phyloP scores from a whole-genome alignment of 2,888 invertebrate genomes.

The Callimorpha dominula region DNA sequence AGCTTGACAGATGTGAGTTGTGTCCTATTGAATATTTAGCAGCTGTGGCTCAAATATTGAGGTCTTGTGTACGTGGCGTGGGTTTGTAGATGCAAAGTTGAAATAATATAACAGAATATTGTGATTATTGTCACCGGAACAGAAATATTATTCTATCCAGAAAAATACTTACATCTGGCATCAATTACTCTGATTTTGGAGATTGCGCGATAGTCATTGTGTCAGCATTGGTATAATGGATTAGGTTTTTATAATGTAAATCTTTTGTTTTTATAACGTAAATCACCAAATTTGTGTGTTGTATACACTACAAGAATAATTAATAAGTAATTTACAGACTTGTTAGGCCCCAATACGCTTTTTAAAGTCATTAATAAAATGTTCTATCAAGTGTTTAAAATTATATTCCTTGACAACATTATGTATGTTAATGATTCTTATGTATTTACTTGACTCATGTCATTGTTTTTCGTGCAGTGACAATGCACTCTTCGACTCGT shows the following conservation, averaged over 20 bases:
- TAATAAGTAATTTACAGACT: not conserved
- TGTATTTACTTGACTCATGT: not conserved
- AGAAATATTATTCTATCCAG: not conserved
- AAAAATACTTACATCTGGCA: not conserved
- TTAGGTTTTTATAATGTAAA: no score
- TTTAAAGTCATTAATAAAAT: no score
- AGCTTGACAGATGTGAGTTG: conserved; percentile 58
- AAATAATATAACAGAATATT: conserved; percentile 1
- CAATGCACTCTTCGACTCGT: conserved; percentile 1
- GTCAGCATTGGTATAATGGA: no score
- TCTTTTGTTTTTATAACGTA: no score
- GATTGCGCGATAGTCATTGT: no score
- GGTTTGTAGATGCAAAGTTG: not conserved
- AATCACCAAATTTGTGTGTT: no score
- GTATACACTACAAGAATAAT: no score
- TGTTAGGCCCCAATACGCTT: not conserved
- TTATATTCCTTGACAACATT: no score
- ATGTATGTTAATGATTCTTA: not conserved
- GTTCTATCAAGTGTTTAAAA: no score
- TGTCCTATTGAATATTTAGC: conserved; percentile 70
- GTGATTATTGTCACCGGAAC: not conserved
- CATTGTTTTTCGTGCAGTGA: conserved; percentile 1
- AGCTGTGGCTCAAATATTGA: conserved; percentile 44
- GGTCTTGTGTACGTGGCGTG: conserved; percentile 33
- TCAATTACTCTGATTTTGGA: not conserved